Percentiles rank a stretch among this genome's conserved stretches.
Evolutionary conservation across 2,888 invertebrate species (phyloP).

Genomic region (Andrena camellia): DNA sequence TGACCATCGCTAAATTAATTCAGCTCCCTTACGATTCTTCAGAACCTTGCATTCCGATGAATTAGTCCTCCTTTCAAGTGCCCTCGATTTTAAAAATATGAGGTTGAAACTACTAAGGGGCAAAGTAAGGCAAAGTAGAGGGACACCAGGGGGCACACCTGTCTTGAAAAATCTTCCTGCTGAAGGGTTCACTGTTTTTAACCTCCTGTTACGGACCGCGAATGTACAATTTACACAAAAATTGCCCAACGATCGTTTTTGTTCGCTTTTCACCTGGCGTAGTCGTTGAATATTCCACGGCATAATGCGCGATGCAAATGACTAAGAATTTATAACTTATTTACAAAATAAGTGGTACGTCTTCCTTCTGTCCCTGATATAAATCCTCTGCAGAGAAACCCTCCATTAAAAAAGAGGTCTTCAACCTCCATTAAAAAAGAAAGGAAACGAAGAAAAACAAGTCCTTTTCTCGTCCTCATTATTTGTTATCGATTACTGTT

Average conservation of each 20-base stretch:
- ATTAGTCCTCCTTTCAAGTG: too few relatives aligned
- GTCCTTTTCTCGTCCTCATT: background rate
- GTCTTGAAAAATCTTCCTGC: constrained; percentile 10
- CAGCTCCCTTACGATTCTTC: too few relatives aligned
- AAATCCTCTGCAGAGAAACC: background rate
- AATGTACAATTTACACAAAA: constrained; percentile 54
- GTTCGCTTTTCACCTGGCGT: background rate
- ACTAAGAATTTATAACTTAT: constrained; percentile 76
- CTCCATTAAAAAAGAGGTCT: background rate
- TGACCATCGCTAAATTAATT: too few relatives aligned
- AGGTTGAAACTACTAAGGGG: background rate
- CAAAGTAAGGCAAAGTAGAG: background rate
- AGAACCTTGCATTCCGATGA: too few relatives aligned
- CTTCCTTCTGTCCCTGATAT: constrained; percentile 9
- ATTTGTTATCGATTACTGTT: constrained; percentile 2
- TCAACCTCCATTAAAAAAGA: background rate
- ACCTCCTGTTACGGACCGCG: constrained; percentile 30
- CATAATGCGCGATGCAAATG: constrained; percentile 76
- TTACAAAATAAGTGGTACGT: constrained; percentile 75
- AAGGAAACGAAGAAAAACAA: background rate
- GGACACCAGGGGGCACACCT: background rate
- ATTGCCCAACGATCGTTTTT: constrained; percentile 47
- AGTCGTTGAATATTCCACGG: constrained; percentile 72
- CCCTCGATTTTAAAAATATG: background rate
- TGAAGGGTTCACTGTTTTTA: constrained; percentile 36